These are phyloP conservation scores for Bubo blakistoni DNA, from an alignment of 2,113 vertebrate species.

Conservation along the genomic window DNA sequence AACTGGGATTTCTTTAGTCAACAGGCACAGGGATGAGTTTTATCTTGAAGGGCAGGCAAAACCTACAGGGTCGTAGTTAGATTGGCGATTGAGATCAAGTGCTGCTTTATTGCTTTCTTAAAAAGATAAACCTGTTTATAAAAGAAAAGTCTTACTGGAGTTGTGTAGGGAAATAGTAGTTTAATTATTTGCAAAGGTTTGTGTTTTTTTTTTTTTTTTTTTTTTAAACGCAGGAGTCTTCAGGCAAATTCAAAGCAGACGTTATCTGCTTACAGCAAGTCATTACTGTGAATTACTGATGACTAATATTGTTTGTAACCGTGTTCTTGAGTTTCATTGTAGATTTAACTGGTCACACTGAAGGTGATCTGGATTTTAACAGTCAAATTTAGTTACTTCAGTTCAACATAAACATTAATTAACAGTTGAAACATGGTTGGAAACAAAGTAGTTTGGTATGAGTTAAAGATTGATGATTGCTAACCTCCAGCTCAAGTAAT, in stretches of 20 bases:
- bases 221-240: not conserved
- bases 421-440: not conserved
- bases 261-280: not conserved
- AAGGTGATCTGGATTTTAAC: not conserved
- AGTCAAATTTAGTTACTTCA: not conserved
- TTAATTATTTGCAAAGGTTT: not conserved
- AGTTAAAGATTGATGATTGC: not conserved
- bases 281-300: not conserved
- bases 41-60: not conserved
- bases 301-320: not conserved
- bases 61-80: not conserved
- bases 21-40: not conserved
- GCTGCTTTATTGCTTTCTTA: not conserved
- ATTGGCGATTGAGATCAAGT: not conserved
- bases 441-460: not conserved
- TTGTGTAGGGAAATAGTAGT: not conserved
- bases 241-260: not conserved
- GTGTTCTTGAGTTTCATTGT: not conserved
- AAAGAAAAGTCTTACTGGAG: not conserved
- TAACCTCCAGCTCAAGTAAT: slow-evolving; percentile 31
- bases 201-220: not conserved
- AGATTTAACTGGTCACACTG: not conserved
- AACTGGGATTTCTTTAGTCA: not conserved
- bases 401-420: not conserved
- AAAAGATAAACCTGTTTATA: not conserved